These are phyloP conservation scores for Cydia splendana DNA, from an alignment of 1,140 invertebrate genomes.

Conservation along the genomic window DNA sequence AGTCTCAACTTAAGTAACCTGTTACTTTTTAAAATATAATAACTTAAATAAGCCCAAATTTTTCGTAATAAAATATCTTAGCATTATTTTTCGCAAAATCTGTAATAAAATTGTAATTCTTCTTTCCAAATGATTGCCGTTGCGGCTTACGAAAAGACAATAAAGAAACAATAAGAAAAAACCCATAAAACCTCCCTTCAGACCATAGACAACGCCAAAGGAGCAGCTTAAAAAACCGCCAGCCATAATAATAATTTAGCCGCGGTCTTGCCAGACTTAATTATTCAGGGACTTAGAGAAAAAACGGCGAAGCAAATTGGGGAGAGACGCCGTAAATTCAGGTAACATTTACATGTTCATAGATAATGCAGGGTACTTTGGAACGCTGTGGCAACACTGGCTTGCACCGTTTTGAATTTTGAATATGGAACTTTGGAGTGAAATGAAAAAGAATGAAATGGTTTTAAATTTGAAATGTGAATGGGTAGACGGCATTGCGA, in stretches of 20 bases:
- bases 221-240: conserved; percentile 33
- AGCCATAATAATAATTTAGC: conserved; percentile 51
- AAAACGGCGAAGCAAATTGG: conserved; percentile 48
- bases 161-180: conserved; percentile 32
- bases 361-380: conserved; percentile 43
- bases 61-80: background rate
- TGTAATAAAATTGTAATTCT: conserved; percentile 1
- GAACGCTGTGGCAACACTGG: conserved; percentile 29
- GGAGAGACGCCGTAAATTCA: conserved; percentile 43
- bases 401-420: conserved; percentile 30
- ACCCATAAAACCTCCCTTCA: conserved; percentile 29
- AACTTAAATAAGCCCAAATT: too few species aligned
- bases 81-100: background rate
- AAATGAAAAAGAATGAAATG: conserved; percentile 30
- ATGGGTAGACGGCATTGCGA: background rate
- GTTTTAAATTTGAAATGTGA: conserved; percentile 12
- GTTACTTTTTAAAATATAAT: too few species aligned
- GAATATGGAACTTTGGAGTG: conserved; percentile 20
- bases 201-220: conserved; percentile 19
- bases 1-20: too few species aligned
- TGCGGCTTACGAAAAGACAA: conserved; percentile 14
- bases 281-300: conserved; percentile 50
- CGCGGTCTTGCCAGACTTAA: conserved; percentile 44
- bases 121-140: conserved; percentile 11
- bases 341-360: conserved; percentile 52